Base-by-base conservation (phyloP, 2,888 invertebrate genomes). In the Thymelicus sylvestris region DNA sequence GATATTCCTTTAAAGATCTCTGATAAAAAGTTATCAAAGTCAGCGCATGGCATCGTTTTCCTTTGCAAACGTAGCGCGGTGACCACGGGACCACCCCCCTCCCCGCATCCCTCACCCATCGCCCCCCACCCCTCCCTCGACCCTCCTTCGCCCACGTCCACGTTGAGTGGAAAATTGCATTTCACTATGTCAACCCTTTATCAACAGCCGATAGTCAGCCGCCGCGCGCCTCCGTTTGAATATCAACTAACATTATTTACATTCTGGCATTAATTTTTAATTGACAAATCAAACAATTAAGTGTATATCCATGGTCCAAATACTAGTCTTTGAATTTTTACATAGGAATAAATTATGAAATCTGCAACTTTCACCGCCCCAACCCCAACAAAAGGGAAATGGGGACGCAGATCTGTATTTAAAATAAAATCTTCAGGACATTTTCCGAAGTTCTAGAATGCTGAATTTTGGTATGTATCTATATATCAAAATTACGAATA, bases 101-200 rank as follows among this genome's bases (percentile, higher is more conserved):
- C 12, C 5, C 38, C 39, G 31, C 39, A 12, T n/a, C 44, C 7
- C 48, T 19, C 38, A 38, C 39, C 50, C 19, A 19, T 19, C 31
- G 61, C 44, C 52, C 38, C 59, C 19, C 47, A 0, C 48, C 39
- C 13, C 31, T 2, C 19, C 48, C 59, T 41, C 47, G 2, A 38
- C 39, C 13, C 31, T 2, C 19, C 48, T 39, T 3, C 66, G 7
- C 13, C n/a, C 12, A 13, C 12, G 65, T 59, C 65, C 69, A 70
- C 60, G 6, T 24, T 60, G 15, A 65, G 47, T 70, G 70, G 60
- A 65, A 70, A 70, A 70, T 70, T 70, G 65, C 60, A 70, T 65
- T 65, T 70, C 50, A 70, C 65, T 65, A 50, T 60, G 70, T 70
- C 70, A 65, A 70, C 50, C n/a, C 38, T 60, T 60, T 52, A 41